These are phyloP conservation scores for Platycnemis pennipes DNA, from an alignment of 2,888 invertebrate species.

Conservation along the genomic window DNA sequence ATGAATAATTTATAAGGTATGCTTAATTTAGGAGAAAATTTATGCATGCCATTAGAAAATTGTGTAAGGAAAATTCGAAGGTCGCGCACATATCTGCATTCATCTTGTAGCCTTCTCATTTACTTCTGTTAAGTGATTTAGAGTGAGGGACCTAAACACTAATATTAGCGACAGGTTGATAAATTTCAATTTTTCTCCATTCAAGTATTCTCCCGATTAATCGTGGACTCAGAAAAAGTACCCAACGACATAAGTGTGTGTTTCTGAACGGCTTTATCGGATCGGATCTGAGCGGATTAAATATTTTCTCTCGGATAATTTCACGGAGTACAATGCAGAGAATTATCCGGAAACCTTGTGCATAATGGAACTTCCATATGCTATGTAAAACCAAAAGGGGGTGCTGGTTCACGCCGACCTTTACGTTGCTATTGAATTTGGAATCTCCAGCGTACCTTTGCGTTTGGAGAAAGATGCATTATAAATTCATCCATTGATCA, in stretches of 20 bases:
- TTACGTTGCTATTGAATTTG: no score
- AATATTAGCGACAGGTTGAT: not conserved
- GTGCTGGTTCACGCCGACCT: no score
- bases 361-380: no score
- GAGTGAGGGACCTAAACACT: not conserved
- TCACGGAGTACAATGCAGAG: no score
- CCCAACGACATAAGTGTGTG: not conserved
- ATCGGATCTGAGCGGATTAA: no score
- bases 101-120: not conserved
- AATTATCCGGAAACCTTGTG: no score
- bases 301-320: no score
- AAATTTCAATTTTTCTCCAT: not conserved
- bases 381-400: no score
- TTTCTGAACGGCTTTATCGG: not conserved
- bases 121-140: not conserved
- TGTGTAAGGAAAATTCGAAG: not conserved
- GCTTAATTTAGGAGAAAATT: constrained; percentile 3
- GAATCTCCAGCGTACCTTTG: no score
- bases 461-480: no score
- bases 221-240: not conserved
- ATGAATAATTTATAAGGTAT: constrained; percentile 9
- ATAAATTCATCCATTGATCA: no score
- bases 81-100: not conserved
- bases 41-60: not conserved
- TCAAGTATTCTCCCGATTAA: not conserved